These are phyloP conservation scores for Trypoxylon attenuatum DNA, from an alignment of 2,888 invertebrate species.

Conservation along the genomic window DNA sequence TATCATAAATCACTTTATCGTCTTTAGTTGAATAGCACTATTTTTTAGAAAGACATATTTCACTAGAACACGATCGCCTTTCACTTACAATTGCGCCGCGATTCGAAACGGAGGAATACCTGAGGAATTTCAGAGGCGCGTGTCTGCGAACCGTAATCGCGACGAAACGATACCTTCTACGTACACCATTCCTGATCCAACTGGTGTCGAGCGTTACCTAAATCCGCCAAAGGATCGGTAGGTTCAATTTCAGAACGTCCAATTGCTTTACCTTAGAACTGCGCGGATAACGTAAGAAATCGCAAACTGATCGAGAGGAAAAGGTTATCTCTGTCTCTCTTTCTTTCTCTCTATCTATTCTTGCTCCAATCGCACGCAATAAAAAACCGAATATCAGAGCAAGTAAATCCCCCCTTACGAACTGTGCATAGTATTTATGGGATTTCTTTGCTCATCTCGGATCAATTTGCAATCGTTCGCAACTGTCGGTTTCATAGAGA, in stretches of 20 bases:
- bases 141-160: slow-evolving; percentile 1
- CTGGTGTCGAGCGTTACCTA: neutral
- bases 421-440: no score
- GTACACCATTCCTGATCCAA: no score
- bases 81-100: neutral
- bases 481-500: no score
- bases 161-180: neutral
- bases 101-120: neutral
- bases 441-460: no score
- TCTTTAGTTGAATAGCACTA: no score
- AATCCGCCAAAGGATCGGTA: slow-evolving; percentile 2
- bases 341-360: no score
- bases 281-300: slow-evolving; percentile 35
- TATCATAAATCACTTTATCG: no score
- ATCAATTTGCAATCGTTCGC: no score
- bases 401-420: neutral
- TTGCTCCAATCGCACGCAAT: neutral
- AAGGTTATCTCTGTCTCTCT: neutral
- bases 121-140: neutral
- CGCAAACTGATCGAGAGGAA: slow-evolving; percentile 46
- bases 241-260: slow-evolving; percentile 14
- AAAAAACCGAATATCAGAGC: neutral
- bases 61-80: no score
- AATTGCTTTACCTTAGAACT: slow-evolving; percentile 43
- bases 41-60: no score